Evolutionary conservation across 2,797 vertebrate genomes (phyloP).

Genomic region (Decapterus maruadsi): DNA sequence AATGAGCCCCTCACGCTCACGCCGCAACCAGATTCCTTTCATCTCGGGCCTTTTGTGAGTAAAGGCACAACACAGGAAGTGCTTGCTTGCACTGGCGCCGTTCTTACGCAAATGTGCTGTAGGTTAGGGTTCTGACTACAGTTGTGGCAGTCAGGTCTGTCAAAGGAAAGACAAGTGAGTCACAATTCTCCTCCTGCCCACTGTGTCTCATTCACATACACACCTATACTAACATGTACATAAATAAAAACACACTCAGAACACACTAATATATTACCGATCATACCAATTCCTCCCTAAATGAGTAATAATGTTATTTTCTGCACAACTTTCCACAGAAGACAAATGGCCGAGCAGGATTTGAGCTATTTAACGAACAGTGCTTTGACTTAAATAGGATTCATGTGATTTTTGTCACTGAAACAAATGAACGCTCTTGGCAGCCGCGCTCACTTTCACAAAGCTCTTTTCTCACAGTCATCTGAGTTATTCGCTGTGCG

Average conservation of each 20-base stretch:
- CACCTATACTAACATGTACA: background rate
- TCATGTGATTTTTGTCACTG: constrained; percentile 23
- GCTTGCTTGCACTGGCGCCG: constrained; percentile 43
- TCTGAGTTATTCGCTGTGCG: constrained; percentile 45
- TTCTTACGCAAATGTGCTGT: constrained; percentile 74
- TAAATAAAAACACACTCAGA: too few relatives aligned
- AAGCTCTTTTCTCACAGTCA: constrained; percentile 44
- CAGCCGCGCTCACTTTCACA: constrained; percentile 25
- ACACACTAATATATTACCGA: background rate
- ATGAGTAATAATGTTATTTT: background rate
- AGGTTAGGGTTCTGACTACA: constrained; percentile 45
- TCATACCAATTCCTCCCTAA: background rate
- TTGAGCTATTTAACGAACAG: background rate
- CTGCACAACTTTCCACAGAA: background rate
- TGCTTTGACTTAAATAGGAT: constrained; percentile 4
- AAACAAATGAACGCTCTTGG: constrained; percentile 29
- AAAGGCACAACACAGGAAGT: constrained; percentile 65
- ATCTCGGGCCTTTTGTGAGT: constrained; percentile 50
- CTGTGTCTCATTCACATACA: background rate
- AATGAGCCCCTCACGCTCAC: constrained; percentile 23
- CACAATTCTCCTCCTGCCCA: constrained; percentile 40
- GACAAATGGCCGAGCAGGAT: background rate
- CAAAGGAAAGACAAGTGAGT: constrained; percentile 54
- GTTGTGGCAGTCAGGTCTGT: constrained; percentile 26
- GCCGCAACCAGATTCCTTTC: constrained; percentile 37